phyloP scores from a whole-genome alignment of 2,797 vertebrate genomes.

The Steatocranus sp. region DNA sequence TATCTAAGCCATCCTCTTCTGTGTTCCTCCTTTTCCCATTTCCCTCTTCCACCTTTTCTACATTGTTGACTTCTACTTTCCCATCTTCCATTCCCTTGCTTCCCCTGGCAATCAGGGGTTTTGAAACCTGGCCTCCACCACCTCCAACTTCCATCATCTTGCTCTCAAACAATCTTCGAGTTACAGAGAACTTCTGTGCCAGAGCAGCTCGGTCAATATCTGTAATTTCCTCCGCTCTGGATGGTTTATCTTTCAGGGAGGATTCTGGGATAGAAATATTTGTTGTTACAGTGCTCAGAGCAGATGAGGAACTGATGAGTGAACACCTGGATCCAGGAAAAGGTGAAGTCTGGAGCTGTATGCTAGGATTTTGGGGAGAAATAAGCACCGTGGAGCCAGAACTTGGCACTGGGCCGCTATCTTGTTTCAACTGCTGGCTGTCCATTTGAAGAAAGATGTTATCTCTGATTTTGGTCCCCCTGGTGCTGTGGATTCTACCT shows the following conservation, averaged over 20 bases:
- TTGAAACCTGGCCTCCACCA: slow-evolving; percentile 8
- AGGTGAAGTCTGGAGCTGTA: slow-evolving; percentile 32
- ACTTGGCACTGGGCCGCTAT: slow-evolving; percentile 18
- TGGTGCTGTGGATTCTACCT: slow-evolving; percentile 70
- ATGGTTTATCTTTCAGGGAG: slow-evolving; percentile 58
- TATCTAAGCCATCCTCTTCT: slow-evolving; percentile 8
- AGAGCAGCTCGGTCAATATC: slow-evolving; percentile 83
- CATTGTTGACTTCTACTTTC: not conserved
- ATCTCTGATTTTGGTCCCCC: slow-evolving; percentile 85
- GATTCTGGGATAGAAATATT: slow-evolving; percentile 57
- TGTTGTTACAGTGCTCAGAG: slow-evolving; percentile 69
- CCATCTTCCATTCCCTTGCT: slow-evolving; percentile 13
- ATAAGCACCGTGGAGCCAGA: slow-evolving; percentile 9
- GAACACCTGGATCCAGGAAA: slow-evolving; percentile 27
- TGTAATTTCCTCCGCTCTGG: slow-evolving; percentile 72
- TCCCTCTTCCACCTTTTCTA: slow-evolving; percentile 28
- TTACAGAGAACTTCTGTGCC: slow-evolving; percentile 89
- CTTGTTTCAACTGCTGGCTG: slow-evolving; percentile 69
- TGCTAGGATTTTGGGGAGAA: slow-evolving; percentile 8
- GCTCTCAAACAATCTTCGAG: slow-evolving; percentile 85
- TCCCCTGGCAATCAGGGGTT: slow-evolving; percentile 9
- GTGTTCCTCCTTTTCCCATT: not conserved
- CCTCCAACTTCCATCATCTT: slow-evolving; percentile 67
- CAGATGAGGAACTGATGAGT: slow-evolving; percentile 59
- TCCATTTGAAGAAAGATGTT: slow-evolving; percentile 93